Conservation (phyloP, 1,140 invertebrate species). For the Druon quercuslanigerum region DNA sequence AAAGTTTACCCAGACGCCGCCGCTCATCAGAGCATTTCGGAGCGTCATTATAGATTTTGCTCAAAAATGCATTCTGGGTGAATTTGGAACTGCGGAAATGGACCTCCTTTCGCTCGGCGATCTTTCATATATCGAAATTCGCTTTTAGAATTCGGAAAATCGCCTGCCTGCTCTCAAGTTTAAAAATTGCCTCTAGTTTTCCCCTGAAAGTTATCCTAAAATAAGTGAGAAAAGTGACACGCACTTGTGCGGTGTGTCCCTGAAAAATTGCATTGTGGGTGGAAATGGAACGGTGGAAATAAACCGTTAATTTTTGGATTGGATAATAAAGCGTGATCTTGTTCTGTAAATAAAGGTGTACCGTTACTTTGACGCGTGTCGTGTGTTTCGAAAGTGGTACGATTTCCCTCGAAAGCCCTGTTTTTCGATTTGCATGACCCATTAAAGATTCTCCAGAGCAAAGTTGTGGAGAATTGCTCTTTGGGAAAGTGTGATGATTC, state of each 20-base stretch:
- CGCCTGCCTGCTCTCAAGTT: background rate
- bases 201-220: background rate
- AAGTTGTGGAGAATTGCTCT: background rate
- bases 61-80: constrained; percentile 44
- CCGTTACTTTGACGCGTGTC: constrained; percentile 43
- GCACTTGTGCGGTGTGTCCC: background rate
- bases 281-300: constrained; percentile 63
- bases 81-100: constrained; percentile 46
- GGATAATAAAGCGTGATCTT: constrained; percentile 53
- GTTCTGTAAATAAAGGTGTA: constrained; percentile 53
- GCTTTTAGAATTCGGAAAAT: background rate
- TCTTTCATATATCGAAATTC: constrained; percentile 23
- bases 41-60: constrained; percentile 61
- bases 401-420: constrained; percentile 11
- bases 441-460: background rate
- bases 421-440: constrained; percentile 16
- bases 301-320: constrained; percentile 63
- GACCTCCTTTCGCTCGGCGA: constrained; percentile 34
- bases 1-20: background rate
- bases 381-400: constrained; percentile 14
- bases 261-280: constrained; percentile 60
- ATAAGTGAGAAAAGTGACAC: background rate
- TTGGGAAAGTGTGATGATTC: background rate
- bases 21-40: constrained; percentile 12
- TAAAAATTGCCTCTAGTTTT: background rate